Conservation (phyloP, 2,888 invertebrate species). For the Eumerus sabulonum region DNA sequence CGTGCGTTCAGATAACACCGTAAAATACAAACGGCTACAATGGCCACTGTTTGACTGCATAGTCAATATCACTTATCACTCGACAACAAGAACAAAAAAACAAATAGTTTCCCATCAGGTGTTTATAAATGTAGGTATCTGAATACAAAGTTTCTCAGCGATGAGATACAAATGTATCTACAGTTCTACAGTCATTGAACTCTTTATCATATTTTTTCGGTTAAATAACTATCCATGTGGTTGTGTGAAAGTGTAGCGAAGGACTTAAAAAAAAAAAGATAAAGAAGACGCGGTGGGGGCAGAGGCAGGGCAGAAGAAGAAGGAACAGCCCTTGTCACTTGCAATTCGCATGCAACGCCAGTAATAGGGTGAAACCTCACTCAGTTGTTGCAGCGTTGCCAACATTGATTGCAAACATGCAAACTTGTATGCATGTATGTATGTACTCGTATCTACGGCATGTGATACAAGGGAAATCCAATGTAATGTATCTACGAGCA, state of each 20-base stretch:
- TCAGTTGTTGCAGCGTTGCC: slow-evolving; percentile 13
- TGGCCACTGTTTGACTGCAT: too few relatives aligned
- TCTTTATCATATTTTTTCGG: slow-evolving; percentile 60
- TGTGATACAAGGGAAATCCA: too few relatives aligned
- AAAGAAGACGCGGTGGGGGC: slow-evolving; percentile 3
- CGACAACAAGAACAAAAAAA: background rate
- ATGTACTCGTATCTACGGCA: too few relatives aligned
- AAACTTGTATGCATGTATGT: too few relatives aligned
- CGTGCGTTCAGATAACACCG: too few relatives aligned
- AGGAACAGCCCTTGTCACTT: slow-evolving; percentile 31
- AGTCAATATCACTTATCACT: too few relatives aligned
- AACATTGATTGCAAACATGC: too few relatives aligned
- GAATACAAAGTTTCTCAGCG: slow-evolving; percentile 34
- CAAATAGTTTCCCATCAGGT: background rate
- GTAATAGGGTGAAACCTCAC: slow-evolving; percentile 13
- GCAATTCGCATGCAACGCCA: slow-evolving; percentile 22
- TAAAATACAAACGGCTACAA: too few relatives aligned
- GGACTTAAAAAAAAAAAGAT: background rate
- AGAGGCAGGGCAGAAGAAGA: too few relatives aligned
- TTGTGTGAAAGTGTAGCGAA: slow-evolving; percentile 43
- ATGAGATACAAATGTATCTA: slow-evolving; percentile 54
- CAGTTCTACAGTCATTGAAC: slow-evolving; percentile 67
- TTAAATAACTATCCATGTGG: slow-evolving; percentile 17
- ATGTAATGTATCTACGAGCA: too few relatives aligned
- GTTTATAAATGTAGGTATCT: slow-evolving; percentile 7